Evolutionary conservation across 1,140 invertebrate species (phyloP), one percentile per base, ranked within the genome.

Genomic region (Physella acuta): DNA sequence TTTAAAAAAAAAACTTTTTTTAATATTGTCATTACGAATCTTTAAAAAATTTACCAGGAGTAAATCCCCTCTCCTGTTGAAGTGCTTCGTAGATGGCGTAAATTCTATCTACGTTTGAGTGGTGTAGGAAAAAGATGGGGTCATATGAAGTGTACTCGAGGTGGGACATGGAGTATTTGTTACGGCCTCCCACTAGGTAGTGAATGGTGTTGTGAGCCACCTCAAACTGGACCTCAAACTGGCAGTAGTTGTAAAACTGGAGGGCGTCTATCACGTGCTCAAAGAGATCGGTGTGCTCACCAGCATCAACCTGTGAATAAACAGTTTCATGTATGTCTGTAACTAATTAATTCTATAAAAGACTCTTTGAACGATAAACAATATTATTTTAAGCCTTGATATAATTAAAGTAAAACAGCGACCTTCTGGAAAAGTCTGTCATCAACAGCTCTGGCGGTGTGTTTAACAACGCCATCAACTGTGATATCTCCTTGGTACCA

Each of bases 151-250:
- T 72, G 64, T 72, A 76, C 36, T 76, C 74, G 39, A 76, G 66
- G 39, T 56, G 68, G 34, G 74, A 76, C 68, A 76, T 67, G 30
- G 72, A 73, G 52, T 68, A 68, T 11, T 31, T 62, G 67, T 68
- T 58, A n/a, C 64, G 28, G 1, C 74, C 74, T 26, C 74, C 74
- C n/a, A 73, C 72, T 53, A 76, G 67, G 65, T 68, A 76, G 67
- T 76, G 74, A 61, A 76, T 73, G 52, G 68, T 52, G 63, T 73
- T 76, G 70, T 76, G 74, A 44, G 70, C 70, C 3, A 76, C 49
- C 56, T 76, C 74, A 65, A 73, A 73, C 72, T 76, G 74, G n/a
- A 71, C 70, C 59, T 73, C 74, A 53, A 76, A 76, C 36, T 72
- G 65, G 53, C 74, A 76, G 64, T 70, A 76, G 34, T 73, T 70